A percentile compares a stretch with the other conserved stretches of the same genome.
These are phyloP conservation scores for Gymnobelideus leadbeateri DNA, from an alignment of 2,113 vertebrate genomes.

Conservation along the genomic window DNA sequence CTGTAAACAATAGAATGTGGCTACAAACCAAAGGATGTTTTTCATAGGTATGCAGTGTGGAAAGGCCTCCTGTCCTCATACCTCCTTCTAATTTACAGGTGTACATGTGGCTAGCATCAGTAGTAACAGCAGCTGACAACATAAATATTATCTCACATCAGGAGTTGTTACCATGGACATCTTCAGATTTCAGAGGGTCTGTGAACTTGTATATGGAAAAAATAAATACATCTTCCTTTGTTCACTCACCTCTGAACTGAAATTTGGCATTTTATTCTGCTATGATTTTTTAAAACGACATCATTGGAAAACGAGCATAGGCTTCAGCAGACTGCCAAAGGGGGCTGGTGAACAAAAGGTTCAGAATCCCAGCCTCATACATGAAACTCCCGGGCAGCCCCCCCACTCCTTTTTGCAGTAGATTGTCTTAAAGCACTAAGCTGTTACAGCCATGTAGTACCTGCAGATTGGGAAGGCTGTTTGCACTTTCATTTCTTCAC, in stretches of 20 bases:
- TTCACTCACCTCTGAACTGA: neutral
- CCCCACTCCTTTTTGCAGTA: neutral
- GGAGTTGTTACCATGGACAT: neutral
- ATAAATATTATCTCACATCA: neutral
- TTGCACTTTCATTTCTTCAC: neutral
- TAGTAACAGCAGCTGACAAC: neutral
- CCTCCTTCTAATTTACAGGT: neutral
- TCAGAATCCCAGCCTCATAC: neutral
- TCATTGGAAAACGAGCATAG: neutral
- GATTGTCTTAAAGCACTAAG: neutral
- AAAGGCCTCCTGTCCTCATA: neutral
- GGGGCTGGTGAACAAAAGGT: neutral
- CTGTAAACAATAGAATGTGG: neutral
- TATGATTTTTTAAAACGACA: neutral
- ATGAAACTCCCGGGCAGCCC: neutral
- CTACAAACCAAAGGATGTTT: neutral
- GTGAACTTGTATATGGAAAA: neutral
- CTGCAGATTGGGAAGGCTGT: neutral
- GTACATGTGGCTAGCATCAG: neutral
- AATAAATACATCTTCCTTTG: neutral
- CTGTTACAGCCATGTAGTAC: neutral
- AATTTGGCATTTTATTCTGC: neutral
- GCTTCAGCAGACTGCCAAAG: neutral
- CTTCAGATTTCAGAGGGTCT: constrained; percentile 1
- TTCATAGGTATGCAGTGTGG: neutral